Base-by-base conservation (phyloP, 2,888 invertebrate genomes). In the Cryptocheilus praepositus region DNA sequence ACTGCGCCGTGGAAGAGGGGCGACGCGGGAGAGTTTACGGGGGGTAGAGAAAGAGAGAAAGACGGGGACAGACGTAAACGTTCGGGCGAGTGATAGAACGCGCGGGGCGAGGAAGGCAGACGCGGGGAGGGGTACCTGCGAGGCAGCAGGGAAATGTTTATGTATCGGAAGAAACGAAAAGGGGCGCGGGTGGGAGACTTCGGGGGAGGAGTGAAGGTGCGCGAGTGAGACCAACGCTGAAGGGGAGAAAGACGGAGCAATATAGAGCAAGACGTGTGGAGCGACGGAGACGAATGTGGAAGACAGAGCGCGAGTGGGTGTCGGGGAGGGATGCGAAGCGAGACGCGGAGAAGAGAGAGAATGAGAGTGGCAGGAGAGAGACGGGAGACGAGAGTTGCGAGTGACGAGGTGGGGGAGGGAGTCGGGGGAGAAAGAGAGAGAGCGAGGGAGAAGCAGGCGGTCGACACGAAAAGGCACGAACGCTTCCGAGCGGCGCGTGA, bases 161-260 rank as follows among this genome's bases (percentile, higher is more conserved):
- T 76, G 77, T 81, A 83, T 84, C 78, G 81, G 74, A 83, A 80
- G 79, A 79, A 82, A 79, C 73, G 77, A 77, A 79, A 80, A 75
- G 67, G 69, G 57, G 36, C 44, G 60, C 57, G 60, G 63, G 53
- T 44, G 70, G 21, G 16, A 56, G 11, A 18, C n/a, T 43, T 25
- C 3, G 51, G 21, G 22, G 55, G 21, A 16, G 61, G 5, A 28
- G 19, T 16, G 21, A 54, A 36, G 16, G 55, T 55, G 44, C 19
- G 43, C n/a, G 52, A 15, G 22, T 25, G 21, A 45, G 56, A 46
- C 28, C 0, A 28, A 55, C 21, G 49, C 19, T 16, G 45, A 45
- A 59, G 43, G 66, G 54, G 43, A 68, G 54, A 49, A 67, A 49
- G 63, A 65, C 36, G 64, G 61, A 51, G 15, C 28, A 22, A 36